A percentile compares a stretch with the other conserved stretches of the same genome.
These are phyloP conservation scores for Sylvietta virens DNA, from an alignment of 2,113 vertebrate species.

Conservation along the genomic window DNA sequence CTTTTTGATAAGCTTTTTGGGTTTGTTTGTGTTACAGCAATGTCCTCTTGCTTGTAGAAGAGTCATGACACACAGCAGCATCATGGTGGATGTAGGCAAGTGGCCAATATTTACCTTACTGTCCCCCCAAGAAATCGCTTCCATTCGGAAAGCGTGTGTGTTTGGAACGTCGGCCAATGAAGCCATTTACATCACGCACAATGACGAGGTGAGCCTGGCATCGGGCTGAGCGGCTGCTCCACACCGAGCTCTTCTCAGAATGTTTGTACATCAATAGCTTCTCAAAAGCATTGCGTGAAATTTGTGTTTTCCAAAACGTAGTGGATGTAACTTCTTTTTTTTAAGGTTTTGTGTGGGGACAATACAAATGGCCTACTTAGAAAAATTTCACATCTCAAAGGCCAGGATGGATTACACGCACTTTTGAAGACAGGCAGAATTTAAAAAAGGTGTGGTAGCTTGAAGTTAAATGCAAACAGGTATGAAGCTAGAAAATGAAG, in stretches of 20 bases:
- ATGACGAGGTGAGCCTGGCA: slow-evolving; percentile 81
- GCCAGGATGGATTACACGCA: neutral
- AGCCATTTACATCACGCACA: slow-evolving; percentile 86
- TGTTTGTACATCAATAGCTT: neutral
- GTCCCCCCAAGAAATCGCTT: slow-evolving; percentile 81
- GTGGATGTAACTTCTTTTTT: neutral
- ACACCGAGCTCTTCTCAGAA: neutral
- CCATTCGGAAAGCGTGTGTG: slow-evolving; percentile 88
- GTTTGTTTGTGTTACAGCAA: neutral
- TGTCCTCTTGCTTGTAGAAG: slow-evolving; percentile 29
- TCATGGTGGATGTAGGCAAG: slow-evolving; percentile 94
- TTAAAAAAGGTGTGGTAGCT: neutral
- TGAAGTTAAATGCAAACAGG: neutral
- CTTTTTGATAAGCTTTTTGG: neutral
- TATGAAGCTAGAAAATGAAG: neutral
- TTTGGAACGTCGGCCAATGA: slow-evolving; percentile 93
- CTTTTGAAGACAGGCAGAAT: neutral
- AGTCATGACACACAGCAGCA: slow-evolving; percentile 27
- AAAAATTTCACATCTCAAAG: neutral
- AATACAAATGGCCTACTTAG: neutral
- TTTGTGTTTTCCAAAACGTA: neutral
- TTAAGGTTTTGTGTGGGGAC: neutral
- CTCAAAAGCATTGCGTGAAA: neutral
- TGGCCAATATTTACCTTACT: slow-evolving; percentile 95
- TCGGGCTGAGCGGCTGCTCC: too few relatives aligned